A percentile compares a stretch with the other conserved stretches of the same genome.
These are phyloP conservation scores for Phallusia fumigata DNA, from an alignment of 23 tunicate genomes.

Conservation along the genomic window DNA sequence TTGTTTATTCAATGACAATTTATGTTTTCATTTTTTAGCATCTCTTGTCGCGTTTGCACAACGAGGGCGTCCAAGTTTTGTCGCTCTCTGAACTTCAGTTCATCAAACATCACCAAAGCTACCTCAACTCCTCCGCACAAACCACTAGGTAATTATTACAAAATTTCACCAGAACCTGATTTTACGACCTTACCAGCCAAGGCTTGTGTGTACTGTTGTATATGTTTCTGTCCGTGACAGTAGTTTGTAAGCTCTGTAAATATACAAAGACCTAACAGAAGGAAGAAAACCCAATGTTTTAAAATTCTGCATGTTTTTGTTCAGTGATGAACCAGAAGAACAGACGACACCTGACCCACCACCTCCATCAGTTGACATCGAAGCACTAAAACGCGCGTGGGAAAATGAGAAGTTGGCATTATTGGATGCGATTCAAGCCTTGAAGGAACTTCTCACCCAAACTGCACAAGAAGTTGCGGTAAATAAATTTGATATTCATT, in stretches of 20 bases:
- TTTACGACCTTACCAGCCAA: too few species aligned
- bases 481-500: too few species aligned
- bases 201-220: too few species aligned
- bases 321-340: neutral
- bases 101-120: slow-evolving; percentile 66
- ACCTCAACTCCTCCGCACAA: slow-evolving; percentile 2
- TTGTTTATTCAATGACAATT: too few species aligned
- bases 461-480: slow-evolving; percentile 74
- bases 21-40: too few species aligned
- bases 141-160: neutral
- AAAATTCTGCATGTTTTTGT: neutral
- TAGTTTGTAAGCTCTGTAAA: too few species aligned
- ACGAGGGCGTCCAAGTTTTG: slow-evolving; percentile 90
- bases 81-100: slow-evolving; percentile 86
- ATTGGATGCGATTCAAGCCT: slow-evolving; percentile 77
- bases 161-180: too few species aligned
- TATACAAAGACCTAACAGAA: too few species aligned
- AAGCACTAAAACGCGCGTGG: slow-evolving; percentile 57
- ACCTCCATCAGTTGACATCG: slow-evolving; percentile 27
- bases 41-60: slow-evolving; percentile 76
- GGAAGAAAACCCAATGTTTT: too few species aligned
- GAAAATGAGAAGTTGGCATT: slow-evolving; percentile 85
- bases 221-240: too few species aligned
- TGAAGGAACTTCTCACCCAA: slow-evolving; percentile 72
- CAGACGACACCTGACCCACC: neutral